phyloP scores from a whole-genome alignment of 2,113 vertebrate species.

The Tetrao urogallus region DNA sequence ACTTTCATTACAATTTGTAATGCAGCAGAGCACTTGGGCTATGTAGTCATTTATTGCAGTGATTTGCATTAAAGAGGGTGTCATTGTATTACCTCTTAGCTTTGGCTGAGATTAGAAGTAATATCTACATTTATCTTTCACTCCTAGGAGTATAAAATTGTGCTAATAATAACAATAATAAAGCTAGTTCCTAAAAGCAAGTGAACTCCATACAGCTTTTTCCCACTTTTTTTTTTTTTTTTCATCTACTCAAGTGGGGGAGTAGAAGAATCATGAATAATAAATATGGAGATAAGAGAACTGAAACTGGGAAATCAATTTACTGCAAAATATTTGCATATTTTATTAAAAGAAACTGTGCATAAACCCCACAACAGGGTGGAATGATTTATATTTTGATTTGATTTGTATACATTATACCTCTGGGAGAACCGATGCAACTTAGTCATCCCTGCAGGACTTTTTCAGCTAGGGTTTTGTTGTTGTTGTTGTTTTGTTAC shows the following conservation, averaged over 20 bases:
- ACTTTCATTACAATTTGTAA: constrained; percentile 61
- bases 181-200: constrained; percentile 72
- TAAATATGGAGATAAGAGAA: constrained; percentile 86
- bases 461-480: constrained; percentile 51
- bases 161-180: constrained; percentile 72
- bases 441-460: constrained; percentile 60
- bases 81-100: constrained; percentile 70
- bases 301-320: constrained; percentile 86
- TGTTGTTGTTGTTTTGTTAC: constrained; percentile 44
- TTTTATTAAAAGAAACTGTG: constrained; percentile 87
- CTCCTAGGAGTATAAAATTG: constrained; percentile 64
- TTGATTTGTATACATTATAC: constrained; percentile 78
- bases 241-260: constrained; percentile 60
- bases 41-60: constrained; percentile 72
- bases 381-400: constrained; percentile 82
- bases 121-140: constrained; percentile 68
- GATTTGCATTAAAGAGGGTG: constrained; percentile 63
- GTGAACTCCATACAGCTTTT: constrained; percentile 49
- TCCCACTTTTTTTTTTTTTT: neutral
- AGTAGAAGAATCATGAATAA: constrained; percentile 83
- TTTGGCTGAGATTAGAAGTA: constrained; percentile 66
- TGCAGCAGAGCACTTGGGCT: constrained; percentile 60
- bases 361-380: constrained; percentile 77
- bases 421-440: constrained; percentile 72
- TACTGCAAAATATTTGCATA: constrained; percentile 88